A percentile compares a stretch with the other conserved stretches of the same genome.
Conservation (phyloP, 2,113 vertebrate genomes). For the Ginglymostoma cirratum region DNA sequence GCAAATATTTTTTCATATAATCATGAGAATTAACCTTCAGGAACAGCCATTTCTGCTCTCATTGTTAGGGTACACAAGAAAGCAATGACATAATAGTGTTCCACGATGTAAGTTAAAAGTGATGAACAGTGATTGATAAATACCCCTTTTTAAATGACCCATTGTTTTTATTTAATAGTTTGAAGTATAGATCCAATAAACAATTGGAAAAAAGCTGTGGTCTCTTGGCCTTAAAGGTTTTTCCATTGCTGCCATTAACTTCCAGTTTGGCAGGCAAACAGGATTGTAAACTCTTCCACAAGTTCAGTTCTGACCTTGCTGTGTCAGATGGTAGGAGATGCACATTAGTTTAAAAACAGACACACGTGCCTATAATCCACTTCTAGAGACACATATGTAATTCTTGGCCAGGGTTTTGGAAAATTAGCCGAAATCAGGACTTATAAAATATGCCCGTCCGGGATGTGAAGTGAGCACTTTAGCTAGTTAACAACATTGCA, state of each 20-base stretch:
- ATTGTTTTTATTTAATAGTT: background rate
- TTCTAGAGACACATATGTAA: background rate
- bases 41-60: background rate
- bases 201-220: background rate
- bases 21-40: background rate
- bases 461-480: background rate
- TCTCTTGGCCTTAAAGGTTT: slow-evolving; percentile 8
- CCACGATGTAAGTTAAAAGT: background rate
- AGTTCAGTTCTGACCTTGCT: background rate
- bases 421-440: background rate
- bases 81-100: background rate
- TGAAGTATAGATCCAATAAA: background rate
- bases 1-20: background rate
- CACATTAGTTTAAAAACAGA: background rate
- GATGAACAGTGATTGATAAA: background rate
- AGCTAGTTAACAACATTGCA: background rate
- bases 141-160: background rate
- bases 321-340: slow-evolving; percentile 3
- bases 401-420: background rate
- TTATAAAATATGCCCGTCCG: too few species aligned
- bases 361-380: background rate
- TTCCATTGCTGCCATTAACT: slow-evolving; percentile 30
- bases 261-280: slow-evolving; percentile 15
- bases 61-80: background rate
- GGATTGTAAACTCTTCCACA: slow-evolving; percentile 9